Evolutionary conservation across 1,140 invertebrate genomes (phyloP).

Genomic region (Formica selysi): DNA sequence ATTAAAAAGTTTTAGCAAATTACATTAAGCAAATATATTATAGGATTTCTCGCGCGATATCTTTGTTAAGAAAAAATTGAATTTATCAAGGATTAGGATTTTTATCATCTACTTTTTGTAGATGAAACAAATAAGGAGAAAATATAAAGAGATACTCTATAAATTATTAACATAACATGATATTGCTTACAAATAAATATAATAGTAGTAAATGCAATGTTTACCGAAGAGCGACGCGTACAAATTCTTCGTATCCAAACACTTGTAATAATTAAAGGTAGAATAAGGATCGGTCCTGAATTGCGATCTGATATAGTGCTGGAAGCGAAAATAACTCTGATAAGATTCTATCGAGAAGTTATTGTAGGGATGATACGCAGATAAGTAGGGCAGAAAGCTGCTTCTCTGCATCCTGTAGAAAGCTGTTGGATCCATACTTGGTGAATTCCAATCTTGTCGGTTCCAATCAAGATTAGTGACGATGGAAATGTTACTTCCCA

Average conservation of each 20-base stretch:
- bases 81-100: background rate
- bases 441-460: slow-evolving; percentile 14
- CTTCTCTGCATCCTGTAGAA: slow-evolving; percentile 25
- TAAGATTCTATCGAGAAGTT: slow-evolving; percentile 44
- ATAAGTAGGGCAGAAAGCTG: slow-evolving; percentile 41
- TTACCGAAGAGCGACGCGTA: slow-evolving; percentile 67
- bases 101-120: background rate
- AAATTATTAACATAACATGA: background rate
- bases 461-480: slow-evolving; percentile 31
- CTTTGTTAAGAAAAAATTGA: background rate
- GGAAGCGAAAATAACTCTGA: slow-evolving; percentile 58
- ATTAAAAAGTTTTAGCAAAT: background rate
- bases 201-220: slow-evolving; percentile 23
- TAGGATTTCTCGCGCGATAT: background rate
- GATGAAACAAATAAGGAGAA: background rate
- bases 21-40: no score
- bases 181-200: background rate
- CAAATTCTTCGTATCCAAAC: slow-evolving; percentile 48
- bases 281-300: slow-evolving; percentile 60
- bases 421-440: slow-evolving; percentile 58
- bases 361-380: slow-evolving; percentile 62
- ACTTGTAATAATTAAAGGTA: slow-evolving; percentile 57
- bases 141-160: background rate
- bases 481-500: slow-evolving; percentile 42
- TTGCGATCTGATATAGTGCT: slow-evolving; percentile 53